phyloP scores from a whole-genome alignment of 2,113 vertebrate species.

The Tyto alba region DNA sequence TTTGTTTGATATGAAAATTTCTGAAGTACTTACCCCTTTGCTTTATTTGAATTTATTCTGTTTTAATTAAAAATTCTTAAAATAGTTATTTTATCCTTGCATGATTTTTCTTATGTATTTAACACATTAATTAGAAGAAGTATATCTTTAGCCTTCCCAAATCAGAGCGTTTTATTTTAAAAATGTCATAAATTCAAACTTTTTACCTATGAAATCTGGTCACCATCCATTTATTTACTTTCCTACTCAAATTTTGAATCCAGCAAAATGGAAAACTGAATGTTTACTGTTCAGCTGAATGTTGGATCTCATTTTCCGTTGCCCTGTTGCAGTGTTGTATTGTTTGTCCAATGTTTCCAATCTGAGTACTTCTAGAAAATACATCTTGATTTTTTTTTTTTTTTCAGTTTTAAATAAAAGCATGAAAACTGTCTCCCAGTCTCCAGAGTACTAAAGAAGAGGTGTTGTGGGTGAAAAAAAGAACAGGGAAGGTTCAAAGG shows the following conservation, averaged over 20 bases:
- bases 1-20: not conserved
- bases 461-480: not conserved
- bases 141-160: not conserved
- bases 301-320: not conserved
- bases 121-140: not conserved
- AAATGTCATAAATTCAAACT: not conserved
- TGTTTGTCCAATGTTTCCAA: not conserved
- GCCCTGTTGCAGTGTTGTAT: accelerated
- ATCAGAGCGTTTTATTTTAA: not conserved
- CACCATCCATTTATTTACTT: not conserved
- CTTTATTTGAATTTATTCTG: not conserved
- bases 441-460: not conserved
- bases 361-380: not conserved
- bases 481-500: too few species aligned
- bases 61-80: not conserved
- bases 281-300: not conserved
- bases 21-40: not conserved
- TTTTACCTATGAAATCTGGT: not conserved
- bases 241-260: not conserved
- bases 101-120: not conserved
- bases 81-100: not conserved
- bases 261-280: not conserved
- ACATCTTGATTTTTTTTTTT: not conserved
- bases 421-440: not conserved
- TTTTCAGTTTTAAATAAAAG: not conserved